Conservation (phyloP, 2,888 invertebrate species). For the Malacosoma neustria region DNA sequence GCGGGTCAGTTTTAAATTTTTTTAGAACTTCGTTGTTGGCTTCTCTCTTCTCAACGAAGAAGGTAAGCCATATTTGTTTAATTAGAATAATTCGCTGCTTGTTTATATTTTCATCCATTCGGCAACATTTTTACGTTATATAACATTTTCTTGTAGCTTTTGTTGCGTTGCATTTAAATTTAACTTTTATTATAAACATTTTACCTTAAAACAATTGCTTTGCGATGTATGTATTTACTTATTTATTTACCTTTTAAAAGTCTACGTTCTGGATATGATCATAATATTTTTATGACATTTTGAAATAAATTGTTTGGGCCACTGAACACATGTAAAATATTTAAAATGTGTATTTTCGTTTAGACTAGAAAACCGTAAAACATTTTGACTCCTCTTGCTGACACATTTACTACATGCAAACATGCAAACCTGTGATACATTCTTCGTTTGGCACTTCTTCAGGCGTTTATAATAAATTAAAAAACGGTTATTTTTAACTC, state of each 20-base stretch:
- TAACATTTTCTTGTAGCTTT: conserved; percentile 29
- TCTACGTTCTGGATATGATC: background rate
- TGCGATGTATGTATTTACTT: conserved; percentile 1
- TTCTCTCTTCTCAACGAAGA: conserved; percentile 30
- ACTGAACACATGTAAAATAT: conserved; percentile 1
- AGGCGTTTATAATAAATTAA: conserved; percentile 11
- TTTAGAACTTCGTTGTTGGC: conserved; percentile 23
- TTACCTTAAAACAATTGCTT: background rate
- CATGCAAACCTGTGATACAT: conserved; percentile 22
- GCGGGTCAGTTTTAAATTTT: conserved; percentile 27
- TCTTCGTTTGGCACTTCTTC: conserved; percentile 10
- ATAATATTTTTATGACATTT: background rate
- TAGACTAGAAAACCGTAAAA: conserved; percentile 23
- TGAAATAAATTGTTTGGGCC: conserved; percentile 3
- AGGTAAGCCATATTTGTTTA: conserved; percentile 49
- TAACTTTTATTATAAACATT: conserved; percentile 10
- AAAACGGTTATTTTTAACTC: conserved; percentile 6
- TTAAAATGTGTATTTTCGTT: conserved; percentile 12
- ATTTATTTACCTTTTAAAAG: too few relatives aligned
- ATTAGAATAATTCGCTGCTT: conserved; percentile 23
- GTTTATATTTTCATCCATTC: conserved; percentile 26
- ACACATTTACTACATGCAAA: conserved; percentile 18
- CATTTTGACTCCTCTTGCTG: conserved; percentile 26
- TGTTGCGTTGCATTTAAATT: conserved; percentile 15
- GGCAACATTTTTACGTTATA: conserved; percentile 32